Base-by-base conservation (phyloP, 2,888 invertebrate genomes). In the Aphrophora alni region DNA sequence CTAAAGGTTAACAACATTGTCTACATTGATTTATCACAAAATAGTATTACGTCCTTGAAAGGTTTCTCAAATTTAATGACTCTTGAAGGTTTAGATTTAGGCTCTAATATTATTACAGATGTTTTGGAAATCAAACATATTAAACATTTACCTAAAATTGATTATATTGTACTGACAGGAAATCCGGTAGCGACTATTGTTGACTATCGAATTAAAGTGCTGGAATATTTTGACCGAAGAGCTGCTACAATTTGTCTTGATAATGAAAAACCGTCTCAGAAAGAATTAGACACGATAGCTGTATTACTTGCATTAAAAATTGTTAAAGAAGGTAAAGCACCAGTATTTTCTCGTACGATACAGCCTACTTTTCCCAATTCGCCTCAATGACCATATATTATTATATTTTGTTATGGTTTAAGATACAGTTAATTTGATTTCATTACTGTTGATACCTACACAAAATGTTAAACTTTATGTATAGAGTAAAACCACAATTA, bases 281-380 rank as follows among this genome's bases (percentile, higher is more conserved):
- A 94, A 84, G 98, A 98, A 88, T 88, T 98, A 85, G 98, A 98
- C 86, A 98, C 96, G 1, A 97, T 98, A 0, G 93, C 96, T 59
- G 95, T 98, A 51, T 89, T 98, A 82, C 95, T 97, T 87, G 98
- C 98, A 0, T 90, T 98, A 82, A 92, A 95, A 85, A 92, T 93
- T 73, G 95, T 95, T 0, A 93, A 93, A 84, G 93, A 93, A 87
- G 93, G 93, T 5, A 93, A 92, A 86, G 91, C 91, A 0, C 92
- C 92, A 90, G 89, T 81, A 91, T 92, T 82, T 51, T 77, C 78
- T 0, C 38, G 78, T 17, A 78, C 77, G 10, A 71, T 78, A 7
- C 75, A 74, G n/a, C 81, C 81, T 10, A 77, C 78, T 8, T 78
- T 75, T 70, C 81, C 81, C 5, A 81, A 78, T 25, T 70, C 81